Evolutionary conservation across 2,888 invertebrate genomes (phyloP).

Genomic region (Philopedon plagiatum): DNA sequence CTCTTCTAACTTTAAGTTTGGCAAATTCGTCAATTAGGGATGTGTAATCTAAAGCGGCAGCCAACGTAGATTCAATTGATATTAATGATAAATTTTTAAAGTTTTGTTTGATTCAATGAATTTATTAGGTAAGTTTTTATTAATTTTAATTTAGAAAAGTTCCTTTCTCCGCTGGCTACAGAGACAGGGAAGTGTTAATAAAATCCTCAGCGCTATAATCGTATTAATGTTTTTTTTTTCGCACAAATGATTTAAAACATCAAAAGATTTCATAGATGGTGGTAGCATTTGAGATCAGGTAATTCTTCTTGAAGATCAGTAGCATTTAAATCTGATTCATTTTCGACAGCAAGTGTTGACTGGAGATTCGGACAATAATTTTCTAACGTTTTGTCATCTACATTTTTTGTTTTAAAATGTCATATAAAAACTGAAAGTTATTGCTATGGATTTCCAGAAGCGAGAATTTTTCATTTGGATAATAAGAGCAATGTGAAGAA

Average conservation of each 20-base stretch:
- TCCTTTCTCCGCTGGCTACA: conserved; percentile 14
- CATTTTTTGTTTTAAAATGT: conserved; percentile 39
- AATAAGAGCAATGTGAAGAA: no score
- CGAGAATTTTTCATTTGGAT: no score
- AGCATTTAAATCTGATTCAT: conserved; percentile 46
- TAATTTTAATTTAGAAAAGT: conserved; percentile 22
- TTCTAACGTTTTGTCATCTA: conserved; percentile 46
- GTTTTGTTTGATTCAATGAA: conserved; percentile 3
- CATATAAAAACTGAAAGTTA: conserved; percentile 45
- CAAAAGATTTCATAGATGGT: conserved; percentile 32
- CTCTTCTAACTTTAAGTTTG: no score
- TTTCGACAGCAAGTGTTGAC: conserved; percentile 47
- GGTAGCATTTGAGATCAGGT: conserved; percentile 44
- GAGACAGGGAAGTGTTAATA: conserved; percentile 7
- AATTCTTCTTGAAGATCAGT: conserved; percentile 47
- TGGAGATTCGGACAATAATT: conserved; percentile 40
- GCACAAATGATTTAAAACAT: conserved; percentile 6
- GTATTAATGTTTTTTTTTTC: neutral
- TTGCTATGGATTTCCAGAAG: no score
- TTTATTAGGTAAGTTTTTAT: no score
- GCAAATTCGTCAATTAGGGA: no score
- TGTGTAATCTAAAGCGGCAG: no score
- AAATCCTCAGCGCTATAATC: neutral
- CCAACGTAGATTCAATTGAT: no score
- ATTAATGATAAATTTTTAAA: conserved; percentile 2